Percentiles rank a stretch among this genome's conserved stretches.
phyloP scores from a whole-genome alignment of 2,113 vertebrate genomes.

The Nibea coibor region DNA sequence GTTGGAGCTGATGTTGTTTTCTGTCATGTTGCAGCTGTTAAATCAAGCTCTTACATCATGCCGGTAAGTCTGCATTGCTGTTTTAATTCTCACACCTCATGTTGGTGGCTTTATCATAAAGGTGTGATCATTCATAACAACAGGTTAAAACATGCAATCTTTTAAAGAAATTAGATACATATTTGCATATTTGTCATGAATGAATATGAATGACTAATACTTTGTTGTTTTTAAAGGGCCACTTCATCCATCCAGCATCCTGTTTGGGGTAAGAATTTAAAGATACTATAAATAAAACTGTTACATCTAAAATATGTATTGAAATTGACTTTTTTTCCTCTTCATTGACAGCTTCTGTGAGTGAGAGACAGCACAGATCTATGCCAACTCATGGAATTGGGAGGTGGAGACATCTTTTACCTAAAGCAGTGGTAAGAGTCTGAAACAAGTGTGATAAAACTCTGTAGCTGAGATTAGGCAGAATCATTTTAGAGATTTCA shows the following conservation, averaged over 20 bases:
- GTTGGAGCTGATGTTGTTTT: background rate
- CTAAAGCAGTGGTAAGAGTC: constrained; percentile 81
- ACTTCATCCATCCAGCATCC: constrained; percentile 44
- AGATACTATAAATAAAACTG: background rate
- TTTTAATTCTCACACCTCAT: background rate
- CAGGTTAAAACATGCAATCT: background rate
- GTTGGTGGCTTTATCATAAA: background rate
- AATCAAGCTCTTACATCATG: constrained; percentile 47
- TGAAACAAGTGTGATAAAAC: too few species aligned
- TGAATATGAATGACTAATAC: background rate
- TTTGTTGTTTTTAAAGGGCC: constrained; percentile 54
- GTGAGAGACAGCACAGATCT: constrained; percentile 82
- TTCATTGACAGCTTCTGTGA: constrained; percentile 52
- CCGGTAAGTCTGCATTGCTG: constrained; percentile 59
- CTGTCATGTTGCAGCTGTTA: constrained; percentile 60
- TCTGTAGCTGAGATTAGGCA: too few species aligned
- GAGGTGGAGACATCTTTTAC: constrained; percentile 86
- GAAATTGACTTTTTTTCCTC: background rate
- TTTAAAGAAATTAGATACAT: too few species aligned
- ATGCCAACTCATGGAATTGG: constrained; percentile 91
- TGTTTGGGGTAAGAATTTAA: constrained; percentile 61
- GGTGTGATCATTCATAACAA: background rate
- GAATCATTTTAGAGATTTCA: too few species aligned
- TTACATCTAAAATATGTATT: background rate
- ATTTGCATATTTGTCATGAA: too few species aligned